Evolutionary conservation across 2,888 invertebrate species (phyloP).

Genomic region (Helobdella robusta): DNA sequence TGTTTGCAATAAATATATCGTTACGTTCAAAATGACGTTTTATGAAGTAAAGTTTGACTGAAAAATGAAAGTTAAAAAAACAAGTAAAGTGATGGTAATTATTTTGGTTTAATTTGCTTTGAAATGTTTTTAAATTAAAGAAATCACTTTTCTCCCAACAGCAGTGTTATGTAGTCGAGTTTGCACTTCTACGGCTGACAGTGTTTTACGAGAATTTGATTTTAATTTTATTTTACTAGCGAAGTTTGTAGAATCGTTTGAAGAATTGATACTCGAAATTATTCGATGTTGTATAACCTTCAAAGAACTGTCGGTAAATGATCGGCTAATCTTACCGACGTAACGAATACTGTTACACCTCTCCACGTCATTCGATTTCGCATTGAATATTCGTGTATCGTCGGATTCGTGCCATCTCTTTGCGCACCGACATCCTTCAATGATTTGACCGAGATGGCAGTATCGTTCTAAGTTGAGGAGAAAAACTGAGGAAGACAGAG

Average conservation of each 20-base stretch:
- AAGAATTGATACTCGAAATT: neutral
- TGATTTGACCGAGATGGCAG: constrained; percentile 65
- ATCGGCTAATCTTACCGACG: neutral
- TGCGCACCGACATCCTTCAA: constrained; percentile 69
- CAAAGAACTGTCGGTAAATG: neutral
- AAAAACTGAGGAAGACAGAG: constrained; percentile 68
- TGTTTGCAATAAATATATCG: too few relatives aligned
- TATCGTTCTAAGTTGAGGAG: constrained; percentile 68
- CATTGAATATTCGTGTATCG: too few relatives aligned
- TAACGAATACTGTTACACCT: neutral
- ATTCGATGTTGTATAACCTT: neutral
- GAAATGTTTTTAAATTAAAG: too few relatives aligned
- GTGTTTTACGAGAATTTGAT: too few relatives aligned
- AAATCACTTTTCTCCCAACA: constrained; percentile 63
- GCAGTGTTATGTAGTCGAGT: constrained; percentile 66
- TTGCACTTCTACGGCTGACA: neutral
- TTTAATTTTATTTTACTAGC: too few relatives aligned
- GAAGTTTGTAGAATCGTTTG: too few relatives aligned
- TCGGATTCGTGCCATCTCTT: neutral
- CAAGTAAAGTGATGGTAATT: too few relatives aligned
- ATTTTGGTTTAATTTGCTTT: too few relatives aligned
- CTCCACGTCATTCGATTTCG: too few relatives aligned
- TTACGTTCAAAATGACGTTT: too few relatives aligned
- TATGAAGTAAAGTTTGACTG: too few relatives aligned
- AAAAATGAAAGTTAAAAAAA: neutral